Conservation (phyloP, 2,797 vertebrate genomes). For the Carcharodon carcharias region DNA sequence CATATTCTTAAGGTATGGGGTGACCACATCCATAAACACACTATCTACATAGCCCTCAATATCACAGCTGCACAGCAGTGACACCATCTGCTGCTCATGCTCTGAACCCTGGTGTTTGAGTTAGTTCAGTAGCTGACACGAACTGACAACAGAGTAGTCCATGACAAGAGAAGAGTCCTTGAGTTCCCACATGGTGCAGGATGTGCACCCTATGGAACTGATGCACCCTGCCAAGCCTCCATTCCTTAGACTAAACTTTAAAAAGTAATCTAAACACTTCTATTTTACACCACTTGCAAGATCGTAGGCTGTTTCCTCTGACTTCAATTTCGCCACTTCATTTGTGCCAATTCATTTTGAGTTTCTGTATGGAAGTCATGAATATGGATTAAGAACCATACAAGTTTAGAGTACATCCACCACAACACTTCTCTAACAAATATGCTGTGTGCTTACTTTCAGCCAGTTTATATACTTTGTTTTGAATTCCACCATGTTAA, state of each 20-base stretch:
- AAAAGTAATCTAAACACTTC: neutral
- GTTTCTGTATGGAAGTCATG: neutral
- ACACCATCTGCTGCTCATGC: neutral
- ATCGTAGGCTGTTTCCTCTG: neutral
- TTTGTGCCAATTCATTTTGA: neutral
- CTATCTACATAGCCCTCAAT: neutral
- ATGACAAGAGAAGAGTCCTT: no score
- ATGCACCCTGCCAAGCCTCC: neutral
- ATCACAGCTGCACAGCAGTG: neutral
- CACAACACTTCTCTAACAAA: neutral
- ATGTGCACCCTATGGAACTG: neutral
- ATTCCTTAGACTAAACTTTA: neutral
- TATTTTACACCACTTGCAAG: no score
- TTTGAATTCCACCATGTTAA: neutral
- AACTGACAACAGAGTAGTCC: no score
- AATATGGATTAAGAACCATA: neutral
- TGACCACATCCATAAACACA: neutral
- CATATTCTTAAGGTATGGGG: neutral
- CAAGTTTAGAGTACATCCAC: neutral
- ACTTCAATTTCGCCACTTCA: neutral
- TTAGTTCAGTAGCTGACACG: neutral
- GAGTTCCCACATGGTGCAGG: neutral
- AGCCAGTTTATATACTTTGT: neutral
- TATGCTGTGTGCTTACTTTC: neutral
- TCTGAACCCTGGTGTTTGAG: neutral